A percentile compares a stretch with the other conserved stretches of the same genome.
Conservation (phyloP, 2,888 invertebrate species). For the Lithophane leautieri region DNA sequence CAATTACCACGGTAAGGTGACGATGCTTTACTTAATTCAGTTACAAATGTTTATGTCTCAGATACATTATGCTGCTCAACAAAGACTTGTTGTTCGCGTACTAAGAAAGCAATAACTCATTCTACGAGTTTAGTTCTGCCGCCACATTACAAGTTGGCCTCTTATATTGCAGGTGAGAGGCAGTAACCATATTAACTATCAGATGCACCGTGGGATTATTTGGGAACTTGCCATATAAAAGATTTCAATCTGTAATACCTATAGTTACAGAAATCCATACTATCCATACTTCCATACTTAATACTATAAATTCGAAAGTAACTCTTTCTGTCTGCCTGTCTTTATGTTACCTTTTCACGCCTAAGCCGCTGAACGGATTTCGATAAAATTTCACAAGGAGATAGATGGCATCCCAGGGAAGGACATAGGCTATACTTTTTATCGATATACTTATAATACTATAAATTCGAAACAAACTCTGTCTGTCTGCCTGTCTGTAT, state of each 20-base stretch:
- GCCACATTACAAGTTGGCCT: constrained; percentile 14
- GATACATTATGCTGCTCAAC: constrained; percentile 54
- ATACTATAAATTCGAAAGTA: too few relatives aligned
- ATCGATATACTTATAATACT: too few relatives aligned
- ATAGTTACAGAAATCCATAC: neutral
- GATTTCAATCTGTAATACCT: neutral
- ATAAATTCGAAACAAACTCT: too few relatives aligned
- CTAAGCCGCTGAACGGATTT: too few relatives aligned
- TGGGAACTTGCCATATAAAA: constrained; percentile 26
- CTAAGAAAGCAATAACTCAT: constrained; percentile 15
- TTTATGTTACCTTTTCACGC: too few relatives aligned
- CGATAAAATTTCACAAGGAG: too few relatives aligned
- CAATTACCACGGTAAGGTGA: constrained; percentile 71
- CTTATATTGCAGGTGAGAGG: constrained; percentile 12
- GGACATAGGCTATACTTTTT: too few relatives aligned
- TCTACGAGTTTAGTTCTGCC: constrained; percentile 1
- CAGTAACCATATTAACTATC: constrained; percentile 12
- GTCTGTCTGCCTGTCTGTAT: too few relatives aligned
- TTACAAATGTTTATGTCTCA: constrained; percentile 62
- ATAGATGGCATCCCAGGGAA: too few relatives aligned
- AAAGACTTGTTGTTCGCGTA: constrained; percentile 47
- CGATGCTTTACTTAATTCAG: constrained; percentile 70
- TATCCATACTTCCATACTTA: neutral
- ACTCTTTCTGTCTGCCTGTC: too few relatives aligned
- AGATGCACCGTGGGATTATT: constrained; percentile 11